Conservation (phyloP, 2,888 invertebrate genomes). For the Hanleya hanleyi region DNA sequence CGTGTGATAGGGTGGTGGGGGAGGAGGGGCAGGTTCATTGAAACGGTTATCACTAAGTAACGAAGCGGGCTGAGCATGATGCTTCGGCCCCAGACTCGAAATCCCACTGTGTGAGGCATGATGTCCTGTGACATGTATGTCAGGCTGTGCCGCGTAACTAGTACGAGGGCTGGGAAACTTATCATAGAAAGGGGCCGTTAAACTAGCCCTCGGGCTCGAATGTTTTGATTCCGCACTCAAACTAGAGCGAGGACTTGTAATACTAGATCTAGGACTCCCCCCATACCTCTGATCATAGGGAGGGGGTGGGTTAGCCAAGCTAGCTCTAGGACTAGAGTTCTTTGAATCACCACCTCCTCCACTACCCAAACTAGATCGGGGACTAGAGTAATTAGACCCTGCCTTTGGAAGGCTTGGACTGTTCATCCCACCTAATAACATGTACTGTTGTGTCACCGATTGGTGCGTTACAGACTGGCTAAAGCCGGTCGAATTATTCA, state of each 20-base stretch:
- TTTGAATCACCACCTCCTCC: slow-evolving; percentile 58
- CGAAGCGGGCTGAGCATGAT: background rate
- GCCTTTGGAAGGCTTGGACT: background rate
- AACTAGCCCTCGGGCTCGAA: slow-evolving; percentile 73
- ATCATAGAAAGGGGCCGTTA: slow-evolving; percentile 58
- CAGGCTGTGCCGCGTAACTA: slow-evolving; percentile 66
- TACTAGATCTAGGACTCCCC: slow-evolving; percentile 56
- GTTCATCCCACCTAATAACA: background rate
- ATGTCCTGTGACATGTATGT: slow-evolving; percentile 23
- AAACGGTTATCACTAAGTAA: slow-evolving; percentile 53
- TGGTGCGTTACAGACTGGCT: background rate
- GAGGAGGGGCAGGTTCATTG: slow-evolving; percentile 57
- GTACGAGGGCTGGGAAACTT: slow-evolving; percentile 73
- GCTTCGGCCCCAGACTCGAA: background rate
- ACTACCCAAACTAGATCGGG: slow-evolving; percentile 70
- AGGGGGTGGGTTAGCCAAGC: slow-evolving; percentile 54
- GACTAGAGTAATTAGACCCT: slow-evolving; percentile 59
- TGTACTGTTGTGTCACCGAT: slow-evolving; percentile 1
- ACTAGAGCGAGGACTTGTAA: slow-evolving; percentile 65
- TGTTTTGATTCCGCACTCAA: slow-evolving; percentile 75
- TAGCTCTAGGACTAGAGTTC: slow-evolving; percentile 63
- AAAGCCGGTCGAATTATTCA: background rate
- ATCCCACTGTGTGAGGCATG: slow-evolving; percentile 16
- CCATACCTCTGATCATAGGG: slow-evolving; percentile 53
- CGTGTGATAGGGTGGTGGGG: slow-evolving; percentile 47